Conservation (phyloP, 2,888 invertebrate genomes). For the Acanthosepion esculentum region DNA sequence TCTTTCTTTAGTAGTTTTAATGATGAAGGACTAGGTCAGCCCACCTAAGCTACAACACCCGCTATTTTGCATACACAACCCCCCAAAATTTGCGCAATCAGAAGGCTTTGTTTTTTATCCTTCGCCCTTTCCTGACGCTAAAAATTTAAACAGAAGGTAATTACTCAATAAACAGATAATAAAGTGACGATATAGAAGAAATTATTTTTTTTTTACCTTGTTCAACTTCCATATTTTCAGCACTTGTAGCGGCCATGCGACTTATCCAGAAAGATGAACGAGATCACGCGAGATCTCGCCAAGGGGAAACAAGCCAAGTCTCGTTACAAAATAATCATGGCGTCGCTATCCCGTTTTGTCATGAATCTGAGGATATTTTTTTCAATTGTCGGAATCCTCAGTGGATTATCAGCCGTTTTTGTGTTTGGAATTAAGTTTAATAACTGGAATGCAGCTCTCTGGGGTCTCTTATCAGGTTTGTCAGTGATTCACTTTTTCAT, state of each 20-base stretch:
- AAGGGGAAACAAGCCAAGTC: background rate
- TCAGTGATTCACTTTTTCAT: background rate
- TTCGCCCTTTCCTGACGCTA: background rate
- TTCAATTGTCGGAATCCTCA: conserved; percentile 62
- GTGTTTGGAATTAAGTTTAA: conserved; percentile 64
- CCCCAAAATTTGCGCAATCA: background rate
- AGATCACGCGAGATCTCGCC: background rate
- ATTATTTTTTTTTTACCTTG: conserved; percentile 38
- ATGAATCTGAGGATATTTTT: conserved; percentile 51
- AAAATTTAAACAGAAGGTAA: background rate
- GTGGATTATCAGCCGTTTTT: conserved; percentile 64
- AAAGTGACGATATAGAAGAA: background rate
- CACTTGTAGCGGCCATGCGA: conserved; percentile 47
- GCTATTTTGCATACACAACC: background rate
- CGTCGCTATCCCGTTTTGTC: background rate
- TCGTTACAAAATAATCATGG: background rate
- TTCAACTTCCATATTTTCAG: conserved; percentile 44
- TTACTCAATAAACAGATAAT: background rate
- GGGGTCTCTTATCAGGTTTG: conserved; percentile 70
- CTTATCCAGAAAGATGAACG: conserved; percentile 37
- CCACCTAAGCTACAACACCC: background rate
- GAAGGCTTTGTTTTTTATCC: background rate
- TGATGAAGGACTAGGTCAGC: conserved; percentile 33
- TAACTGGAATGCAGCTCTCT: conserved; percentile 68
- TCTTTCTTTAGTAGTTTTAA: conserved; percentile 33